phyloP scores from a whole-genome alignment of 2,888 invertebrate genomes.

The Parnassius orleans region DNA sequence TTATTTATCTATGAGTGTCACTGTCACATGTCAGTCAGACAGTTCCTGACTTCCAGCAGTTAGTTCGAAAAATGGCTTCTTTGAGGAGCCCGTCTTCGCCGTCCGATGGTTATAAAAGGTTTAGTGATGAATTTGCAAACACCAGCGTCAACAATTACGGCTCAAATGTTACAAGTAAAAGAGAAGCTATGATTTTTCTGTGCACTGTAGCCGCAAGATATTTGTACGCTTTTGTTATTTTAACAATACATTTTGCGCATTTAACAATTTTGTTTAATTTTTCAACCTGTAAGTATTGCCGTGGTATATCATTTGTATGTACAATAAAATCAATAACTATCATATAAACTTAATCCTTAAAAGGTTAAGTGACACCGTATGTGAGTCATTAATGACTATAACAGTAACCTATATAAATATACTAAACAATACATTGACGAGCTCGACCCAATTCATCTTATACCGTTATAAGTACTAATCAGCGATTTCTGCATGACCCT shows the following conservation, averaged over 20 bases:
- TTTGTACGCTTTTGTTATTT: slow-evolving; percentile 67
- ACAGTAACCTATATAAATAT: slow-evolving; percentile 33
- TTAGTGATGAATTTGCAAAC: slow-evolving; percentile 82
- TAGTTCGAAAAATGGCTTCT: slow-evolving; percentile 78
- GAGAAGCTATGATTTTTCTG: slow-evolving; percentile 64
- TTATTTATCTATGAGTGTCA: no score
- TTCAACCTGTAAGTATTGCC: slow-evolving; percentile 47
- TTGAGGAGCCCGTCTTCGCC: slow-evolving; percentile 80
- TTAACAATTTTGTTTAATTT: slow-evolving; percentile 70
- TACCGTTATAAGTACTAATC: slow-evolving; percentile 30
- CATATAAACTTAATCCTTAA: slow-evolving; percentile 38
- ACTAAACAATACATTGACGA: slow-evolving; percentile 44
- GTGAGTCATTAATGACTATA: slow-evolving; percentile 61
- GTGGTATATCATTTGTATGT: slow-evolving; percentile 36
- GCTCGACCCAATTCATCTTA: slow-evolving; percentile 38
- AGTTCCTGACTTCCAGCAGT: slow-evolving; percentile 26
- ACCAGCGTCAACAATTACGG: slow-evolving; percentile 82
- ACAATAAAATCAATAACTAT: slow-evolving; percentile 45
- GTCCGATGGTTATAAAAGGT: slow-evolving; percentile 83
- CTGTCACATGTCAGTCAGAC: slow-evolving; percentile 8
- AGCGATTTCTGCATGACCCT: slow-evolving; percentile 17
- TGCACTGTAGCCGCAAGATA: slow-evolving; percentile 72
- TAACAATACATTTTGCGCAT: slow-evolving; percentile 73
- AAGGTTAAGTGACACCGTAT: slow-evolving; percentile 54
- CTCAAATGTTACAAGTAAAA: slow-evolving; percentile 82